These are phyloP conservation scores for Lottia gigantea DNA, from an alignment of 2,888 invertebrate species.

Conservation along the genomic window DNA sequence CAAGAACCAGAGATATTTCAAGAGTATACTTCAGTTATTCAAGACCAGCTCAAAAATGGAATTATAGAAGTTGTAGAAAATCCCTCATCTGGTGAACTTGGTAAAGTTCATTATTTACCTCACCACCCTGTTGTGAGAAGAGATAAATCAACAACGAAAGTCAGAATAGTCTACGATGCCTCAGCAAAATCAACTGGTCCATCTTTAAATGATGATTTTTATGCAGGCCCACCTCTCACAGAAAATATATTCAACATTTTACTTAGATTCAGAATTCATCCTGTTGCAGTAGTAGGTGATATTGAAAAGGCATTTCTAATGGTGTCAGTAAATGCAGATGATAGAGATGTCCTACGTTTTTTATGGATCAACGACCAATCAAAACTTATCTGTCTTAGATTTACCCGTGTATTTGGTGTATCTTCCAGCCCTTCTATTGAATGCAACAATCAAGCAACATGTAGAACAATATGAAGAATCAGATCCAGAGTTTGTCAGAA, in stretches of 20 bases:
- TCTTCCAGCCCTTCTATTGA: not conserved
- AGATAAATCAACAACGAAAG: not conserved
- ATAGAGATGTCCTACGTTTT: constrained; percentile 2
- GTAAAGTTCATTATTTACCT: not conserved
- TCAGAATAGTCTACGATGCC: not conserved
- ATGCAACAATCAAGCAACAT: constrained; percentile 3
- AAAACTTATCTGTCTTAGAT: not conserved
- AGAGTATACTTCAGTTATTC: not conserved
- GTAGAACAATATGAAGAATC: not conserved
- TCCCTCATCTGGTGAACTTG: not conserved
- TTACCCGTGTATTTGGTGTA: not conserved
- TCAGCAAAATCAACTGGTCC: not conserved
- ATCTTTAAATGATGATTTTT: not conserved
- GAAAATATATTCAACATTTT: constrained; percentile 1
- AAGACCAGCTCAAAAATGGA: not conserved
- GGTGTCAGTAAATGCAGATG: not conserved
- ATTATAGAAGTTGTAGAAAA: not conserved
- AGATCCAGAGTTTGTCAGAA: constrained; percentile 1
- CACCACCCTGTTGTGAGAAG: not conserved
- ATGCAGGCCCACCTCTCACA: constrained; percentile 1
- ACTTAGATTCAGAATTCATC: constrained; percentile 6
- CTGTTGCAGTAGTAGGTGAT: not conserved
- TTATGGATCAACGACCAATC: constrained; percentile 3
- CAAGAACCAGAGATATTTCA: constrained; percentile 5
- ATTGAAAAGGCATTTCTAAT: not conserved